phyloP scores from a whole-genome alignment of 2,888 invertebrate genomes.

The Aphidoletes aphidimyza region DNA sequence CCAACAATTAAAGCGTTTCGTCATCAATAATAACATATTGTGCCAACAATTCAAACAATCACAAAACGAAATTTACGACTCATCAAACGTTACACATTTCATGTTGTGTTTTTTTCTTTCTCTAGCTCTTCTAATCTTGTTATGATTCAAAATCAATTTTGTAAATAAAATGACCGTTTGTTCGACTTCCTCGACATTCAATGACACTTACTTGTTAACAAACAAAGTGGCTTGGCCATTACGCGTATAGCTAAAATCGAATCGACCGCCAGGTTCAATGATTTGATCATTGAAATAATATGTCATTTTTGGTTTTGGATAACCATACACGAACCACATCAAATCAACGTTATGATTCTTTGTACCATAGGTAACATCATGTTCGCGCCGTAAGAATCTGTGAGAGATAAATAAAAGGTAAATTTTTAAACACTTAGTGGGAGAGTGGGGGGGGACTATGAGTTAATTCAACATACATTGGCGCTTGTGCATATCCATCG shows the following conservation, averaged over 20 bases:
- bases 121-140: too few relatives aligned
- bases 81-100: too few relatives aligned
- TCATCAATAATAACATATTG: conserved; percentile 6
- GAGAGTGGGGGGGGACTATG: too few relatives aligned
- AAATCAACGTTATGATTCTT: conserved; percentile 90
- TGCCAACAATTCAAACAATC: background rate
- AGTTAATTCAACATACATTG: conserved; percentile 68
- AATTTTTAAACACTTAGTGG: too few relatives aligned
- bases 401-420: conserved; percentile 52
- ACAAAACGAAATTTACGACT: too few relatives aligned
- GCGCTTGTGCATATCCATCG: conserved; percentile 84
- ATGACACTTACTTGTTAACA: conserved; percentile 77
- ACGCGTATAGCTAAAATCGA: conserved; percentile 87
- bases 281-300: conserved; percentile 88
- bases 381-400: conserved; percentile 85
- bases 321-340: conserved; percentile 95
- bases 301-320: conserved; percentile 93
- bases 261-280: conserved; percentile 84
- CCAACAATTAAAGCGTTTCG: background rate
- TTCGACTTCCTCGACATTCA: background rate
- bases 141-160: background rate
- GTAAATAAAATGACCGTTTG: background rate
- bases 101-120: too few relatives aligned
- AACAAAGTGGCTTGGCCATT: conserved; percentile 91
- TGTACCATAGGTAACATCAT: conserved; percentile 89